These are phyloP conservation scores for Synergus japonicus DNA, from an alignment of 2,888 invertebrate species.

Conservation along the genomic window DNA sequence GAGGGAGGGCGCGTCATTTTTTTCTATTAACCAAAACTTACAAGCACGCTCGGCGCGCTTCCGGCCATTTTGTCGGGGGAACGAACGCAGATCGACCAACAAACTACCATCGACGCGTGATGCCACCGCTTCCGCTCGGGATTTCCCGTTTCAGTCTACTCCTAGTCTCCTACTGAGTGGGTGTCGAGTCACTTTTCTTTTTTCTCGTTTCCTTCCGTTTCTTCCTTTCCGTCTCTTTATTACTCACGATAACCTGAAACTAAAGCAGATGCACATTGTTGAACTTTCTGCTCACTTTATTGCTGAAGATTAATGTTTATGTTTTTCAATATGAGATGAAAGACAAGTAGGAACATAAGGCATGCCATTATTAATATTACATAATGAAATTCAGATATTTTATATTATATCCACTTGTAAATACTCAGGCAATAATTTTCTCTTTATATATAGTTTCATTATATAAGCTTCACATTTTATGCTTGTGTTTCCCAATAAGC, in stretches of 20 bases:
- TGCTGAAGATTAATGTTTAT: no score
- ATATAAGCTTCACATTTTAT: slow-evolving; percentile 6
- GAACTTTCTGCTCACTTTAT: no score
- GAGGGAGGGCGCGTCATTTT: slow-evolving; percentile 26
- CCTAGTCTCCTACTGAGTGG: slow-evolving; percentile 6
- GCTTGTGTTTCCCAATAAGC: slow-evolving; percentile 24
- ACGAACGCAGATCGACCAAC: slow-evolving; percentile 29
- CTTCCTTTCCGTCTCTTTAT: slow-evolving; percentile 43
- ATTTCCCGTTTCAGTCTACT: slow-evolving; percentile 31
- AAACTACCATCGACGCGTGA: slow-evolving; percentile 39
- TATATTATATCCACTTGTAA: background rate
- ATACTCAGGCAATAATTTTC: background rate
- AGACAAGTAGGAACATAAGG: no score
- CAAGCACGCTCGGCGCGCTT: slow-evolving; percentile 32
- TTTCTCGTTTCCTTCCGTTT: slow-evolving; percentile 35
- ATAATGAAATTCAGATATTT: no score
- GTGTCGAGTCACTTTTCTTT: background rate
- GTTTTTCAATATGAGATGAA: no score
- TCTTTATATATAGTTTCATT: background rate
- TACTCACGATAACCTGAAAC: background rate
- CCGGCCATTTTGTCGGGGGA: slow-evolving; percentile 35
- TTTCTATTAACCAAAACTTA: slow-evolving; percentile 41
- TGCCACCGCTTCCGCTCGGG: slow-evolving; percentile 38
- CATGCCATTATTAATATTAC: no score
- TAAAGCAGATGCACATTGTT: background rate